Evolutionary conservation across 2,113 vertebrate species (phyloP).

Genomic region (Ptilonorhynchus violaceus): DNA sequence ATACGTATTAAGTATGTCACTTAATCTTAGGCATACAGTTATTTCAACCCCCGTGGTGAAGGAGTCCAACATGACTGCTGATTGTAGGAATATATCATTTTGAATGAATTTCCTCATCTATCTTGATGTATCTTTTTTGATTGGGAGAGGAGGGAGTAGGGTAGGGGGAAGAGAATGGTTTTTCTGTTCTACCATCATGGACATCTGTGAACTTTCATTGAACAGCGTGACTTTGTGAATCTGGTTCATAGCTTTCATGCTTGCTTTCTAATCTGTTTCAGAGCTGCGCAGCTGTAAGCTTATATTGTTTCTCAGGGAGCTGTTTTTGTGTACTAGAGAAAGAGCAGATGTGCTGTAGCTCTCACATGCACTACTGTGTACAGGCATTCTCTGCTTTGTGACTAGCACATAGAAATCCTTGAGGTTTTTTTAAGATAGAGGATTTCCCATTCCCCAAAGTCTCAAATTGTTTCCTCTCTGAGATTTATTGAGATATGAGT

Average conservation of each 20-base stretch:
- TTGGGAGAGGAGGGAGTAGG: neutral
- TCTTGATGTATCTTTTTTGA: neutral
- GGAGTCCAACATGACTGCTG: neutral
- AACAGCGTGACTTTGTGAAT: neutral
- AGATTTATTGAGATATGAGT: neutral
- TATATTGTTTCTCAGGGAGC: neutral
- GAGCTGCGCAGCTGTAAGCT: neutral
- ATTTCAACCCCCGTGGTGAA: neutral
- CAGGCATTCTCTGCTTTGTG: neutral
- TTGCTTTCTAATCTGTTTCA: conserved; percentile 8
- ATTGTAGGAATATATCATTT: neutral
- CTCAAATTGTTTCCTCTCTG: neutral
- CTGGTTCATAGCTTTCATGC: conserved; percentile 1
- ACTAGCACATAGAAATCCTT: neutral
- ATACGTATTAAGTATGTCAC: neutral
- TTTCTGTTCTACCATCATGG: neutral
- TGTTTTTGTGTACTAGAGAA: neutral
- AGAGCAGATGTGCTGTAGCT: neutral
- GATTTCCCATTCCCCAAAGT: neutral
- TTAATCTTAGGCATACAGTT: neutral
- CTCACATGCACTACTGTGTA: neutral
- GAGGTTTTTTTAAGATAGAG: neutral
- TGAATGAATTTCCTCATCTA: neutral
- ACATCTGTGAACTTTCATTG: neutral
- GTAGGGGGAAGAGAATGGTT: neutral